These are phyloP conservation scores for Portunus trituberculatus DNA, from an alignment of 1,140 invertebrate genomes.

Conservation along the genomic window DNA sequence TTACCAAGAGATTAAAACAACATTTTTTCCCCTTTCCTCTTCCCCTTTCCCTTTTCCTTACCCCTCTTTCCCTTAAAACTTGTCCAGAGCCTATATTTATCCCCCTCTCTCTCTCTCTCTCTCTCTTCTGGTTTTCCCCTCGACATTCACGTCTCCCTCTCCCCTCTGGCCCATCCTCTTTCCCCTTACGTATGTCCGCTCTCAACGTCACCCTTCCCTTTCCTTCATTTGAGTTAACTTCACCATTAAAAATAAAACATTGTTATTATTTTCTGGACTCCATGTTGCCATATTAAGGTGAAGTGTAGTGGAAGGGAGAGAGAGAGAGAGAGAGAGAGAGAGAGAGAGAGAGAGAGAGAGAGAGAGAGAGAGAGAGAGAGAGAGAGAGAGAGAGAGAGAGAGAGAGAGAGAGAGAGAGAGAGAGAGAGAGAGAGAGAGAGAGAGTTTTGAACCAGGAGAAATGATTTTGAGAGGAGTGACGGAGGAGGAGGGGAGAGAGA, in stretches of 20 bases:
- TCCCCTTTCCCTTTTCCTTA: too few relatives aligned
- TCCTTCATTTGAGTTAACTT: conserved; percentile 4
- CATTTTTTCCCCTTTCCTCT: too few relatives aligned
- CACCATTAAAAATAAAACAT: conserved; percentile 15
- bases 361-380: conserved; percentile 7
- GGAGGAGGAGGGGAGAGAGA: neutral
- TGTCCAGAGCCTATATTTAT: too few relatives aligned
- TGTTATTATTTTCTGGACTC: conserved; percentile 15
- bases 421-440: too few relatives aligned
- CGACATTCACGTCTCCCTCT: neutral
- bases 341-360: conserved; percentile 18
- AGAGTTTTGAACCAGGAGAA: neutral
- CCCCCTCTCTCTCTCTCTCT: too few relatives aligned
- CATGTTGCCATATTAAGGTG: neutral
- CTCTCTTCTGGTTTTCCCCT: neutral
- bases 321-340: neutral
- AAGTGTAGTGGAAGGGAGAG: neutral
- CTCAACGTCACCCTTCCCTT: neutral
- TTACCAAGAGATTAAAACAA: too few relatives aligned
- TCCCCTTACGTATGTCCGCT: conserved; percentile 3
- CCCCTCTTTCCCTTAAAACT: too few relatives aligned
- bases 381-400: neutral
- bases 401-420: too few relatives aligned
- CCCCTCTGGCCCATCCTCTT: neutral
- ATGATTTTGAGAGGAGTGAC: neutral